A percentile compares a stretch with the other conserved stretches of the same genome.
Evolutionary conservation across 2,888 invertebrate species (phyloP).

Genomic region (Troides aeacus): DNA sequence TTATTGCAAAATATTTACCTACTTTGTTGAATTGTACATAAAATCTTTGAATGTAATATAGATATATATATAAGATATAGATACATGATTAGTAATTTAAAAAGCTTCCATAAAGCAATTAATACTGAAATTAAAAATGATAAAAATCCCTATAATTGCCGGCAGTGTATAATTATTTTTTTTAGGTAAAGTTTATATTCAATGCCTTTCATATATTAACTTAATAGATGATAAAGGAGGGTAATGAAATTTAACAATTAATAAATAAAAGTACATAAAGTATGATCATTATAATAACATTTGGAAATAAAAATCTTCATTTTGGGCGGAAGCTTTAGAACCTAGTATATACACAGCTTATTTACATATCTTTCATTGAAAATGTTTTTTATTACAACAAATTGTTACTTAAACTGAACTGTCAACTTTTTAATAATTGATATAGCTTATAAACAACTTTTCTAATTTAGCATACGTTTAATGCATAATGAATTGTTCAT

Average conservation of each 20-base stretch:
- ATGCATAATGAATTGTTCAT: neutral
- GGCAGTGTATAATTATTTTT: no score
- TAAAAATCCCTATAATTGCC: no score
- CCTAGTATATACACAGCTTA: constrained; percentile 1
- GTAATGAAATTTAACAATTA: neutral
- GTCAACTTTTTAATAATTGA: neutral
- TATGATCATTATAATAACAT: neutral
- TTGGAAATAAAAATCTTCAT: constrained; percentile 2
- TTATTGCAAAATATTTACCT: no score
- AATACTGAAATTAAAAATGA: no score
- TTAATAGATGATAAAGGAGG: no score
- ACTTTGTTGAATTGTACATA: no score
- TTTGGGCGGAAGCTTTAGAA: constrained; percentile 5
- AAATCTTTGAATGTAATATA: no score
- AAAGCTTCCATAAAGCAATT: no score
- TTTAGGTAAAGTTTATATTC: no score
- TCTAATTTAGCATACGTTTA: neutral
- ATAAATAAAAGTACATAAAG: neutral
- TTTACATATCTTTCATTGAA: neutral
- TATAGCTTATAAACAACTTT: neutral
- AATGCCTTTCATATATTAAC: no score
- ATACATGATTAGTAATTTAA: no score
- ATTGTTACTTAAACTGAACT: neutral
- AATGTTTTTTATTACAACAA: neutral
- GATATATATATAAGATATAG: no score